Conservation (phyloP, 2,113 vertebrate species). For the Phaethon lepturus region DNA sequence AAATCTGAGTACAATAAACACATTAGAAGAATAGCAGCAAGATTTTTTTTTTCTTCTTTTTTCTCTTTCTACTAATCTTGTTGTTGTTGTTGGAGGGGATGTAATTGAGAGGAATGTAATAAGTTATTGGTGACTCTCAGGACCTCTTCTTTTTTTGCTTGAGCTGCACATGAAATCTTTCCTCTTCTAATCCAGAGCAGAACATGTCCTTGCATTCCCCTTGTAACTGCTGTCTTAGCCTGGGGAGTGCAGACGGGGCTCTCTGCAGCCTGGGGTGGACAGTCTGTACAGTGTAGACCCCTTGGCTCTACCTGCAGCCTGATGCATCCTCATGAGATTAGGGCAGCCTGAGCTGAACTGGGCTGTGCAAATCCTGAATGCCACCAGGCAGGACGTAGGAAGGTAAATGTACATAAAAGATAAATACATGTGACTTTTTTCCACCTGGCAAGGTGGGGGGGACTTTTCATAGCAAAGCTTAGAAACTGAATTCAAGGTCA, state of each 20-base stretch:
- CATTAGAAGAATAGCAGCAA: neutral
- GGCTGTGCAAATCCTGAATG: neutral
- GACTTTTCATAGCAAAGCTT: neutral
- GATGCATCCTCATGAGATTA: neutral
- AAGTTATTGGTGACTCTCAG: neutral
- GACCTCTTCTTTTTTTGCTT: neutral
- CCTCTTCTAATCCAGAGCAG: neutral
- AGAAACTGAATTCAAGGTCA: neutral
- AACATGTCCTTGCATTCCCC: neutral
- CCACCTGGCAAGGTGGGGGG: neutral
- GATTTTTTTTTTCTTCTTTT: neutral
- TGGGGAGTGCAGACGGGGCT: fast-evolving
- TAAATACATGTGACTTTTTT: neutral
- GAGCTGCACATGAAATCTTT: neutral
- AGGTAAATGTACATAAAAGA: neutral
- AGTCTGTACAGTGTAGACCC: neutral
- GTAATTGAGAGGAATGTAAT: neutral
- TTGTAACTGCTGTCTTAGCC: neutral
- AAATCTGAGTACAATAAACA: neutral
- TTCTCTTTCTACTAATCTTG: neutral
- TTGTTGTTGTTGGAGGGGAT: neutral
- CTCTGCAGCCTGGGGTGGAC: neutral
- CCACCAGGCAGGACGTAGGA: neutral
- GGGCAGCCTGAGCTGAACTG: neutral
- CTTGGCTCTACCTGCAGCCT: neutral